Percentiles rank a stretch among this genome's conserved stretches.
These are phyloP conservation scores for Apostichopus japonicus DNA, from an alignment of 35 echinoderm and acorn worm genomes.

Conservation along the genomic window DNA sequence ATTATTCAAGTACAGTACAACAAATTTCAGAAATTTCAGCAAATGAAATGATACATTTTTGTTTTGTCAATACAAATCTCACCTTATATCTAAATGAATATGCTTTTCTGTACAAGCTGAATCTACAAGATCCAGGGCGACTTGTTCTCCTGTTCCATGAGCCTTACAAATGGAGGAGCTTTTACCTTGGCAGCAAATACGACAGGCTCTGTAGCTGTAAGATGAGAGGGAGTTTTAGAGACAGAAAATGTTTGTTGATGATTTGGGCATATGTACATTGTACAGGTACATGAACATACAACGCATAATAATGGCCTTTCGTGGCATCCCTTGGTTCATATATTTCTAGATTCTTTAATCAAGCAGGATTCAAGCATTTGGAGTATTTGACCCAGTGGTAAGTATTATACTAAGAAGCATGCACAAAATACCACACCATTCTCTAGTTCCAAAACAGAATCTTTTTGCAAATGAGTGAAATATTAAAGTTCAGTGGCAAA, in stretches of 20 bases:
- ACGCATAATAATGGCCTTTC: not conserved
- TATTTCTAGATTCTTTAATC: too few relatives aligned
- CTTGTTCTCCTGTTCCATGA: constrained; percentile 85
- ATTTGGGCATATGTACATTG: not conserved
- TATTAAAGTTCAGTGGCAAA: too few relatives aligned
- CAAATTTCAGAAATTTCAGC: too few relatives aligned
- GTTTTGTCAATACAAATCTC: not conserved
- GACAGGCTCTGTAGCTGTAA: constrained; percentile 78
- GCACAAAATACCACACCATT: too few relatives aligned
- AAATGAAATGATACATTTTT: not conserved
- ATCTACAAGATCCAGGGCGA: constrained; percentile 77
- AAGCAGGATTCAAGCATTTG: too few relatives aligned
- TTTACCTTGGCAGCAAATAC: constrained; percentile 78
- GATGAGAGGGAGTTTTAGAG: not conserved
- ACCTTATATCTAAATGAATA: constrained; percentile 90
- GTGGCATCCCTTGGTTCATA: not conserved
- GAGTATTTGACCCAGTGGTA: too few relatives aligned
- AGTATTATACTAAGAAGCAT: too few relatives aligned
- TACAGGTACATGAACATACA: not conserved
- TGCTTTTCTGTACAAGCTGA: constrained; percentile 85
- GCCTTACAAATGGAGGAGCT: constrained; percentile 81
- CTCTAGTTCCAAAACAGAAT: too few relatives aligned
- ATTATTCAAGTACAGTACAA: not conserved
- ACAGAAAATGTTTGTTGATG: not conserved
- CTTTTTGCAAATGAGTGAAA: too few relatives aligned